phyloP scores from a whole-genome alignment of 2,797 vertebrate genomes.

The Hydrolagus colliei region DNA sequence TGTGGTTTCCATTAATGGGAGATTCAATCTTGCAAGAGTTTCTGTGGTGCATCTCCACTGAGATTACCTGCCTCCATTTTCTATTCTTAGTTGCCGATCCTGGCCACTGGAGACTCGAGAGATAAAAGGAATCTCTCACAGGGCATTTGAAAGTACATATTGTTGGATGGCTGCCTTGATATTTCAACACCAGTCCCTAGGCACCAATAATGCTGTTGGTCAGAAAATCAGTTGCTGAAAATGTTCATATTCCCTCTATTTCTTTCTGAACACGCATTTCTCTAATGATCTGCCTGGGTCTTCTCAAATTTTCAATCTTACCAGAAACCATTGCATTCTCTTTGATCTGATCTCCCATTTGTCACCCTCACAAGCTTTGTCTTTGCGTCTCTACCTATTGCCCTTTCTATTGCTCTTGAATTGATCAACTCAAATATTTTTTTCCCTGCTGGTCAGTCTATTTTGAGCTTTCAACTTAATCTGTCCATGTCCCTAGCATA shows the following conservation, averaged over 20 bases:
- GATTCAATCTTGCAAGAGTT: neutral
- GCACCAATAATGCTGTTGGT: neutral
- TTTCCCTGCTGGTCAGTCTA: neutral
- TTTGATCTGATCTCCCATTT: constrained; percentile 1
- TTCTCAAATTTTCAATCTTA: neutral
- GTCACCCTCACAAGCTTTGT: neutral
- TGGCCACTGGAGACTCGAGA: neutral
- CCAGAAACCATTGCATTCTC: neutral
- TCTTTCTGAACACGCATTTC: neutral
- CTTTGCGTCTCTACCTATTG: neutral
- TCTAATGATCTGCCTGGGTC: neutral
- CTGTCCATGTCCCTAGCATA: no score
- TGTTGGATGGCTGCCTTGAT: neutral
- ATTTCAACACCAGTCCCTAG: neutral
- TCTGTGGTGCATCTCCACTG: neutral
- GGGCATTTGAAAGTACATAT: neutral
- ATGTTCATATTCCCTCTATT: neutral
- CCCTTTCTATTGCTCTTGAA: neutral
- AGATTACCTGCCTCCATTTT: neutral
- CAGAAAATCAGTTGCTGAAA: neutral
- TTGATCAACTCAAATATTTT: neutral
- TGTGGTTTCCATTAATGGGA: neutral
- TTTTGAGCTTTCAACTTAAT: neutral
- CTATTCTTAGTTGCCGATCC: neutral
- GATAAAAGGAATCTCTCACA: neutral